Percentiles rank a stretch among this genome's conserved stretches.
Conservation (phyloP, 2,113 vertebrate genomes). For the Arenaria interpres region DNA sequence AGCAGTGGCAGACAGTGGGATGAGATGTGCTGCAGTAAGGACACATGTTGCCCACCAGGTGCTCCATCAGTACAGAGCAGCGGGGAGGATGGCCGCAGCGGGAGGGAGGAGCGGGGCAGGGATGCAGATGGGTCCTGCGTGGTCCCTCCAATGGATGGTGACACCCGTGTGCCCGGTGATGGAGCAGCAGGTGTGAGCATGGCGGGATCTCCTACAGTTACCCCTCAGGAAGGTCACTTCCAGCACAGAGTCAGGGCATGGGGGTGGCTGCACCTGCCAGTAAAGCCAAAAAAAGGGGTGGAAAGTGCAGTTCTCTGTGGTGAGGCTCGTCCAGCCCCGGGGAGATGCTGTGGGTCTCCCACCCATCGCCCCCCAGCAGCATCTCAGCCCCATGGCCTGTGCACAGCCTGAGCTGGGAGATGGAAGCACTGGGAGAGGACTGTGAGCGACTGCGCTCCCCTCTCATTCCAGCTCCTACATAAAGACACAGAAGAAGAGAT, state of each 20-base stretch:
- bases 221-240: neutral
- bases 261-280: neutral
- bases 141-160: neutral
- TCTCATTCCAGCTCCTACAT: fast-evolving
- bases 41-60: fast-evolving
- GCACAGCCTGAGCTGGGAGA: neutral
- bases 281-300: neutral
- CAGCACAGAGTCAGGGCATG: neutral
- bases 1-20: fast-evolving
- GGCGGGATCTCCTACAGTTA: fast-evolving
- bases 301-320: fast-evolving
- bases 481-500: neutral
- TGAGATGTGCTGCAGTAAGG: neutral
- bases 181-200: fast-evolving
- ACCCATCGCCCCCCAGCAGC: fast-evolving
- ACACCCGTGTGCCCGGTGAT: fast-evolving
- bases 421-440: neutral
- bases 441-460: fast-evolving
- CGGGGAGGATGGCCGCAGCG: fast-evolving
- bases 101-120: neutral
- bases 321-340: fast-evolving
- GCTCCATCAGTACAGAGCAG: neutral
- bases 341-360: neutral
- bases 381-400: neutral
- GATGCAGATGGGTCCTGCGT: fast-evolving